Conservation (phyloP, 2,113 vertebrate species). For the Entomyzon cyanotis region DNA sequence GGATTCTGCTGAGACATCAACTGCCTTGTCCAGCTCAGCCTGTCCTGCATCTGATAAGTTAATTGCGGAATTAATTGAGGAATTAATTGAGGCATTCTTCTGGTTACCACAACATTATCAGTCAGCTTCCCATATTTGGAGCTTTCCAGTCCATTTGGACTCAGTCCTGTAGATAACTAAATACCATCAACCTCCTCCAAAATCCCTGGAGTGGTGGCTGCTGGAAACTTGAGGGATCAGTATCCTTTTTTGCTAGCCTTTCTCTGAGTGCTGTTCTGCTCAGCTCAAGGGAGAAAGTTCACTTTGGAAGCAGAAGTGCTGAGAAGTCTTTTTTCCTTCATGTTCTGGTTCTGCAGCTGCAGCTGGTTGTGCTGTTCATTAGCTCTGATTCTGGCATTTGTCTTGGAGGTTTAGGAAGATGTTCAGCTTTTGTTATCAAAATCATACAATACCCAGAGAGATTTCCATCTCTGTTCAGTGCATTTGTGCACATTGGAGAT, state of each 20-base stretch:
- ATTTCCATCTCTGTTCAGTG: background rate
- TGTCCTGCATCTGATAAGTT: conserved; percentile 54
- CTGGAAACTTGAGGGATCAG: background rate
- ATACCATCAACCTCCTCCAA: background rate
- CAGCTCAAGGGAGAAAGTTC: background rate
- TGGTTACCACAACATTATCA: conserved; percentile 20
- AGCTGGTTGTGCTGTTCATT: background rate
- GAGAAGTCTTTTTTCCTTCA: background rate
- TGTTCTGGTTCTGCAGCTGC: conserved; percentile 3
- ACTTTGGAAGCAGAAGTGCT: conserved; percentile 16
- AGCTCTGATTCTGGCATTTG: background rate
- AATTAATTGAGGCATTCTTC: conserved; percentile 42
- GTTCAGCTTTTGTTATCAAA: conserved; percentile 29
- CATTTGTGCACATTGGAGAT: background rate
- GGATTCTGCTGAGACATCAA: conserved; percentile 59
- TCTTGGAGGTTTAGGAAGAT: background rate
- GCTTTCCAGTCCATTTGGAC: background rate
- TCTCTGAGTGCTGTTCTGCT: background rate
- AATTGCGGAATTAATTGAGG: conserved; percentile 50
- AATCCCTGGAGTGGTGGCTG: background rate
- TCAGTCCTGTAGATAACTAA: background rate
- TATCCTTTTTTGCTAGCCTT: background rate
- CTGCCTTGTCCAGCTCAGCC: conserved; percentile 36
- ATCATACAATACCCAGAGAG: background rate
- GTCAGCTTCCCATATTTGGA: background rate